Conservation (phyloP, 2,797 vertebrate genomes). For the Falco biarmicus region DNA sequence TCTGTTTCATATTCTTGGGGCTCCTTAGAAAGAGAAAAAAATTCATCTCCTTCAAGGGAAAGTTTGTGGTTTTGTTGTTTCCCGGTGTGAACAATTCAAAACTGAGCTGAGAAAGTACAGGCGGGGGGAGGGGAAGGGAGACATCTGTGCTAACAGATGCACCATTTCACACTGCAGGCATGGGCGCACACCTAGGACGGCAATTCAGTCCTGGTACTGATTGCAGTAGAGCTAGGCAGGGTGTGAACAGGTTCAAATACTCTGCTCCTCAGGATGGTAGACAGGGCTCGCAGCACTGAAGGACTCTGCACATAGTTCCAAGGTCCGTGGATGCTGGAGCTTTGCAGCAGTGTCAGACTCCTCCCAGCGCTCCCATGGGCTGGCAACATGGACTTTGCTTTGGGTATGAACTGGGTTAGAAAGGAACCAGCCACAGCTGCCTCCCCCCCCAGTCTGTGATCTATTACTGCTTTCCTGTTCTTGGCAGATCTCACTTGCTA, state of each 20-base stretch:
- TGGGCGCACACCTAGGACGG: accelerated
- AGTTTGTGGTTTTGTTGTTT: background rate
- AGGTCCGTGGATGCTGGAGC: background rate
- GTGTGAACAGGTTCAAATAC: background rate
- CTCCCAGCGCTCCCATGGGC: background rate
- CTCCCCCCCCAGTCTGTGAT: background rate
- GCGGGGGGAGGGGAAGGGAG: background rate
- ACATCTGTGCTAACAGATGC: background rate
- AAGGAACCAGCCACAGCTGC: background rate
- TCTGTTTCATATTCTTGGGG: background rate
- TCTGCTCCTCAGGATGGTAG: background rate
- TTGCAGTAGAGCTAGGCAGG: background rate
- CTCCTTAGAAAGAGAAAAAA: background rate
- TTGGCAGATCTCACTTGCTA: background rate
- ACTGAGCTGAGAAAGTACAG: background rate
- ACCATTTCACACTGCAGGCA: background rate
- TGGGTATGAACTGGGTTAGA: background rate
- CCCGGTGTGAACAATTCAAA: background rate
- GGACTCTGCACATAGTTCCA: conserved; percentile 22
- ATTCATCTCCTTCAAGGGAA: background rate
- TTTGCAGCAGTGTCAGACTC: background rate
- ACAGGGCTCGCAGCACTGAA: background rate
- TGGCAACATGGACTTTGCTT: background rate
- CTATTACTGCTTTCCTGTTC: background rate
- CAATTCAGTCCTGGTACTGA: background rate